Percentiles rank a stretch among this genome's conserved stretches.
phyloP scores from a whole-genome alignment of 2,797 vertebrate species.

The Hydrolagus colliei region DNA sequence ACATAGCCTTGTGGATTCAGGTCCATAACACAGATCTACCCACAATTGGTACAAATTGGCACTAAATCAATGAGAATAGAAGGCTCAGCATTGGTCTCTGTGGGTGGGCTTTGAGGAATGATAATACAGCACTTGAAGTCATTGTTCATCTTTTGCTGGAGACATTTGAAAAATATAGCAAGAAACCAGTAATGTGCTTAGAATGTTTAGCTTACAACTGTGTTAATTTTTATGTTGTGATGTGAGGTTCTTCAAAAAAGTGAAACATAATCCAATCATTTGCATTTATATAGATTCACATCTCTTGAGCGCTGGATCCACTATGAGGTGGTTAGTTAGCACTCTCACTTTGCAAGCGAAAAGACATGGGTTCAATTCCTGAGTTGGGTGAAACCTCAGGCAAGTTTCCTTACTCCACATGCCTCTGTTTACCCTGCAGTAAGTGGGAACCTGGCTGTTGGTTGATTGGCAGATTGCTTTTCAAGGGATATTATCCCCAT shows the following conservation, averaged over 20 bases:
- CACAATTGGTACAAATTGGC: constrained; percentile 8
- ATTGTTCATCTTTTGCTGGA: not conserved
- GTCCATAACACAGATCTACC: not conserved
- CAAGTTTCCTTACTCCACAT: too few species aligned
- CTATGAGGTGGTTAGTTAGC: too few species aligned
- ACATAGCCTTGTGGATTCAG: not conserved
- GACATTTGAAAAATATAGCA: constrained; percentile 1
- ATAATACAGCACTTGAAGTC: not conserved
- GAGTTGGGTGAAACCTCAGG: too few species aligned
- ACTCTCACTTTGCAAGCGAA: too few species aligned
- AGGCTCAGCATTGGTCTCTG: not conserved
- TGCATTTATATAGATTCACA: too few species aligned
- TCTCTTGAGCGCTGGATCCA: too few species aligned
- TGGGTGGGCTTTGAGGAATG: constrained; percentile 18
- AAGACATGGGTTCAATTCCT: too few species aligned
- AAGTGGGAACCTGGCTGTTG: too few species aligned
- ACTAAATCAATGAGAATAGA: not conserved
- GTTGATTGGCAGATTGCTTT: too few species aligned
- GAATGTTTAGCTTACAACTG: not conserved
- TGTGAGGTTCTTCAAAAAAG: not conserved
- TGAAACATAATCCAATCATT: not conserved
- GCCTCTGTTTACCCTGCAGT: too few species aligned
- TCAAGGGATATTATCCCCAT: too few species aligned
- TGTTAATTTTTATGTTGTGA: not conserved
- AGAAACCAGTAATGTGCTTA: not conserved